Evolutionary conservation across 2,888 invertebrate genomes (phyloP).

Genomic region (Caenorhabditis imperialis): DNA sequence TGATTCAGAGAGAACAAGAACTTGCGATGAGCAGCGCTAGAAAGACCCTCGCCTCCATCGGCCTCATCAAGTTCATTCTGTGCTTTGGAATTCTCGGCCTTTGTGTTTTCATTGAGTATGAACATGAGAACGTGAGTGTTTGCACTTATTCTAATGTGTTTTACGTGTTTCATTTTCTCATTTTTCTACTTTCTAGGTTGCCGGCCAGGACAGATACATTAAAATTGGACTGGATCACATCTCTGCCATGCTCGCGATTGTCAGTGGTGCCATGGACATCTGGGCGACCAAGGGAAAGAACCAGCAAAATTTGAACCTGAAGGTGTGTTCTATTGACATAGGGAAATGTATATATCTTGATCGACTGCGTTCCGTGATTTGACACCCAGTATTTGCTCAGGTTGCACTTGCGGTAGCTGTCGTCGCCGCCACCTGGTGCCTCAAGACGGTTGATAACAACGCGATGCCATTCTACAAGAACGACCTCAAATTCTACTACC

Average conservation of each 20-base stretch:
- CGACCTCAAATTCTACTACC: constrained; percentile 72
- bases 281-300: constrained; percentile 66
- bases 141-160: too few species aligned
- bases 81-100: constrained; percentile 72
- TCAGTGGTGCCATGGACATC: constrained; percentile 72
- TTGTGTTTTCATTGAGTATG: constrained; percentile 76
- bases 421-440: constrained; percentile 75
- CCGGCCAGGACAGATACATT: constrained; percentile 73
- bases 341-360: constrained; percentile 31
- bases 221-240: constrained; percentile 77
- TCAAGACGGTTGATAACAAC: constrained; percentile 77
- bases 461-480: constrained; percentile 75
- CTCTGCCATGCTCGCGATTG: constrained; percentile 71
- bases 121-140: constrained; percentile 68
- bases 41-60: constrained; percentile 63
- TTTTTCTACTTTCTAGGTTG: constrained; percentile 59
- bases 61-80: constrained; percentile 72
- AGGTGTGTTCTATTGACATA: constrained; percentile 54
- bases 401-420: constrained; percentile 75
- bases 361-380: too few species aligned
- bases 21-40: constrained; percentile 62
- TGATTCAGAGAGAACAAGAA: constrained; percentile 72
- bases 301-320: constrained; percentile 74
- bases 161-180: too few species aligned
- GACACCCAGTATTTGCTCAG: constrained; percentile 48